Evolutionary conservation across 2,888 invertebrate genomes (phyloP).

Genomic region (Camponotus fellah): DNA sequence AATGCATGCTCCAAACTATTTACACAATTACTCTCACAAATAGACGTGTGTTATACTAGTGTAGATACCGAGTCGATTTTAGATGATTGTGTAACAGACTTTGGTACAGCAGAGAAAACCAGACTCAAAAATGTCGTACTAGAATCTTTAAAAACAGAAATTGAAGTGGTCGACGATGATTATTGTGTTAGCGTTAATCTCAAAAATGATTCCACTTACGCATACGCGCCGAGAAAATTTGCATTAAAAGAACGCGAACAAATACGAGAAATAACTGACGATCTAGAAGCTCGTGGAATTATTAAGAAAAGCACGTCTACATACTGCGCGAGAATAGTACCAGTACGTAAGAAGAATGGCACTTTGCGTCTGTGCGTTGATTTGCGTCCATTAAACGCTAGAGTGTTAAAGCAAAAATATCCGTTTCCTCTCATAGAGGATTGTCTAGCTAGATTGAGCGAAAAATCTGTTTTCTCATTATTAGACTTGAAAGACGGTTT

Average conservation of each 20-base stretch:
- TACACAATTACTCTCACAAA: no score
- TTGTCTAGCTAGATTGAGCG: neutral
- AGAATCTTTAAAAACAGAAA: no score
- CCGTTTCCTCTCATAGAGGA: neutral
- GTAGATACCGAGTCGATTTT: no score
- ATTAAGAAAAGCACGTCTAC: neutral
- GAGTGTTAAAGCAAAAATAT: neutral
- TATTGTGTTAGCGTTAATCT: neutral
- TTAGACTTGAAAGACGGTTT: neutral
- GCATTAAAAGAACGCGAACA: neutral
- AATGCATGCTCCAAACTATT: no score
- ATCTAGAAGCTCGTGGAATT: neutral
- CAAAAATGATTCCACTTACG: neutral
- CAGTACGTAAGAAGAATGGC: neutral
- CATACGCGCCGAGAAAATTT: neutral
- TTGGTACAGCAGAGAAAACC: no score
- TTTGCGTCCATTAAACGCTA: neutral
- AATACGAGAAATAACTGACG: neutral
- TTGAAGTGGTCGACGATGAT: no score
- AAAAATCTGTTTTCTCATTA: neutral
- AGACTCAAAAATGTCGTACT: no score
- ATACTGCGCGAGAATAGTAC: neutral
- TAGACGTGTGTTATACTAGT: no score
- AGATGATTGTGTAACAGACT: no score
- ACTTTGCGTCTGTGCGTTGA: conserved; percentile 2